Conservation (phyloP, 2,113 vertebrate genomes). For the Mormyrus lacerda region DNA sequence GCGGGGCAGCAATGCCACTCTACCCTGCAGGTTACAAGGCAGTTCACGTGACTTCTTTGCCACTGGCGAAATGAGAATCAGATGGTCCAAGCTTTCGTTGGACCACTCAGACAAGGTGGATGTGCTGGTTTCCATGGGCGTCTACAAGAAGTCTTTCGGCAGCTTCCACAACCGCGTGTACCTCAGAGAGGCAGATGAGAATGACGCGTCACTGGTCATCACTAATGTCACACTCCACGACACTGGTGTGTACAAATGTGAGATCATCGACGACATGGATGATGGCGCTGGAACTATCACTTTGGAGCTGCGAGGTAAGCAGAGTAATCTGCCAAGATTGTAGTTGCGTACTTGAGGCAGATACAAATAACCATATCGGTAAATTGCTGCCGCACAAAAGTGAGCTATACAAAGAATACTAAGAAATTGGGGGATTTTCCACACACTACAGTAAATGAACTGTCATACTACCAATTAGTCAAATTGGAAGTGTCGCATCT, state of each 20-base stretch:
- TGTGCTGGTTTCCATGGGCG: slow-evolving; percentile 80
- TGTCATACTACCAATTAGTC: neutral
- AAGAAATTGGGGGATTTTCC: neutral
- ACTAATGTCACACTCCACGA: slow-evolving; percentile 68
- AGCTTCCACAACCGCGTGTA: slow-evolving; percentile 67
- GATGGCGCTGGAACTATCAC: slow-evolving; percentile 65
- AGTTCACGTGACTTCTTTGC: slow-evolving; percentile 49
- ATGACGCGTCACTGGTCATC: slow-evolving; percentile 77
- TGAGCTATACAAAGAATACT: neutral
- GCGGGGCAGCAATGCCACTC: slow-evolving; percentile 72
- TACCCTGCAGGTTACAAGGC: slow-evolving; percentile 72
- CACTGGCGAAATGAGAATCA: slow-evolving; percentile 64
- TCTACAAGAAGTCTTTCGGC: slow-evolving; percentile 72
- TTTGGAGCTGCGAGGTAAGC: slow-evolving; percentile 64
- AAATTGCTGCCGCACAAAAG: neutral
- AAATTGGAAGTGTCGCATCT: neutral
- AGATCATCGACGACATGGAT: slow-evolving; percentile 76
- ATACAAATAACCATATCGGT: neutral
- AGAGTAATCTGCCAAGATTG: neutral
- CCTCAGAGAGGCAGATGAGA: slow-evolving; percentile 56
- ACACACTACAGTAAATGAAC: no score
- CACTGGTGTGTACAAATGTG: slow-evolving; percentile 79
- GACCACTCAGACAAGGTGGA: slow-evolving; percentile 73
- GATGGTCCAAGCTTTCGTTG: slow-evolving; percentile 83
- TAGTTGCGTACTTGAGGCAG: neutral